Evolutionary conservation across 1,140 invertebrate genomes (phyloP).

Genomic region (Mizuhopecten yessoensis): DNA sequence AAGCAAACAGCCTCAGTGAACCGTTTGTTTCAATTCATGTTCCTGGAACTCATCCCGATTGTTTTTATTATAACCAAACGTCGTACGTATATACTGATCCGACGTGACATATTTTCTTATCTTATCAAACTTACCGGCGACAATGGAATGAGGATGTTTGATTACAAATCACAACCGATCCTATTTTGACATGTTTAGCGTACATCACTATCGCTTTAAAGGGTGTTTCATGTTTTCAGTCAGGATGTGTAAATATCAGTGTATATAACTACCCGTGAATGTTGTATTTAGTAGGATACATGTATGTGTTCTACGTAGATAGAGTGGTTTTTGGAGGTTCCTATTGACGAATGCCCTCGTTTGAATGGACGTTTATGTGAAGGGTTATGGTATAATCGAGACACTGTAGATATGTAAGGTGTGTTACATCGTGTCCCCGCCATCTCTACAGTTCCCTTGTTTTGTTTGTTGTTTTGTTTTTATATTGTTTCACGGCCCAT

Average conservation of each 20-base stretch:
- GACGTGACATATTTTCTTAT: too few relatives aligned
- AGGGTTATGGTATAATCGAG: not conserved
- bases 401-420: not conserved
- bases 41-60: not conserved
- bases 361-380: not conserved
- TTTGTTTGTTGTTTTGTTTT: too few relatives aligned
- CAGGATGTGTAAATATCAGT: not conserved
- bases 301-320: not conserved
- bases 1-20: too few relatives aligned
- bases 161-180: conserved; percentile 9
- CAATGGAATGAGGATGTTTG: not conserved
- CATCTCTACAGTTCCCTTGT: too few relatives aligned
- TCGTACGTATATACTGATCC: too few relatives aligned
- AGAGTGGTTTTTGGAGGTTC: not conserved
- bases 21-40: too few relatives aligned
- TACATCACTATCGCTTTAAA: not conserved
- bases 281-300: not conserved
- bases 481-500: too few relatives aligned
- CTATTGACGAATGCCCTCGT: not conserved
- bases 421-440: not conserved
- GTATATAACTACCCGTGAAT: not conserved
- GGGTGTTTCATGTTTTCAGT: not conserved
- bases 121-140: too few relatives aligned
- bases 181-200: not conserved
- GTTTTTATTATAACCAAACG: too few relatives aligned